phyloP scores from a whole-genome alignment of 2,797 vertebrate genomes.

The Natrix natrix region DNA sequence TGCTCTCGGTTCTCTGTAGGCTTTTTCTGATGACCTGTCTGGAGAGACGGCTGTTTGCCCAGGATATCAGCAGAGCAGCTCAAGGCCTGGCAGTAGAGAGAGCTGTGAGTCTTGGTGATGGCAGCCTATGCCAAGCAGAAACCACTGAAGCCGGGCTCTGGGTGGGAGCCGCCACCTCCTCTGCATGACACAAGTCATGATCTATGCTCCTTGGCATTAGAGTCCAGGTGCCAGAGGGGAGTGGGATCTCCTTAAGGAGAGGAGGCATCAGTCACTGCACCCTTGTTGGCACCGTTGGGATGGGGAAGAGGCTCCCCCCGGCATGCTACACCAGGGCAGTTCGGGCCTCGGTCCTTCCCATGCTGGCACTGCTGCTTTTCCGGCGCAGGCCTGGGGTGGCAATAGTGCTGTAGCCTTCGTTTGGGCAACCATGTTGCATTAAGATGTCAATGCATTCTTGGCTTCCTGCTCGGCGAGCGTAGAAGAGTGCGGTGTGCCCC shows the following conservation, averaged over 20 bases:
- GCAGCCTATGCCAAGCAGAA: not conserved
- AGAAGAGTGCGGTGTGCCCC: slow-evolving; percentile 83
- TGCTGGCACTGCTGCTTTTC: slow-evolving; percentile 87
- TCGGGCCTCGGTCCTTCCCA: slow-evolving; percentile 84
- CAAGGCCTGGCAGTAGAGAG: slow-evolving; percentile 9
- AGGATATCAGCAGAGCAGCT: not conserved
- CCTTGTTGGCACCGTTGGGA: slow-evolving; percentile 19
- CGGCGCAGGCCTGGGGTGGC: slow-evolving; percentile 80
- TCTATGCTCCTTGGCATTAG: slow-evolving; percentile 1
- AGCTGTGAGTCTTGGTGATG: slow-evolving; percentile 1
- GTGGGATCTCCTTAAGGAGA: slow-evolving; percentile 6
- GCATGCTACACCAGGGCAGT: slow-evolving; percentile 71
- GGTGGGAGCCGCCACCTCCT: not conserved
- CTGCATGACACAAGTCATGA: slow-evolving; percentile 3
- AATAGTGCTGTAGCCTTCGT: slow-evolving; percentile 77
- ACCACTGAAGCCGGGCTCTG: not conserved
- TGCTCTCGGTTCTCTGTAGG: not conserved
- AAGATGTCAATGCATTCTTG: slow-evolving; percentile 88
- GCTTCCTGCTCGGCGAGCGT: slow-evolving; percentile 82
- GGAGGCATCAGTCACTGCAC: not conserved
- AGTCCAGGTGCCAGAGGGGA: slow-evolving; percentile 13
- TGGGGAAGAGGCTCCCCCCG: slow-evolving; percentile 13
- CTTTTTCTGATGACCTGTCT: not conserved
- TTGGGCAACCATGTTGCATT: slow-evolving; percentile 88
- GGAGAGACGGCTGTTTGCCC: not conserved